Base-by-base conservation (phyloP, 2,797 vertebrate species). In the Pangasius mekongensis region DNA sequence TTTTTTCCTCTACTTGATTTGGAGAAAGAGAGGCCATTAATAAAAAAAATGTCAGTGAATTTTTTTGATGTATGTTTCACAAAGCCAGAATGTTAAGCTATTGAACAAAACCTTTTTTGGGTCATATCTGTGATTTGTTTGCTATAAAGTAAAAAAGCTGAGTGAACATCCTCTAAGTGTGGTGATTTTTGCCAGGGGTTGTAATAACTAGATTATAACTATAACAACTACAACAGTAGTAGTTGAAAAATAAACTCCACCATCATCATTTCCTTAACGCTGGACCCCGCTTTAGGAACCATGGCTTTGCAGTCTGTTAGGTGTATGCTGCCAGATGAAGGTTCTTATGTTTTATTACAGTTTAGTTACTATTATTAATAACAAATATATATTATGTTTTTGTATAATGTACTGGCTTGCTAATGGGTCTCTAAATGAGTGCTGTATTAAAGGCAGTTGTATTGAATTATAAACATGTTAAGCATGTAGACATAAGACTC, bases 311-410 rank as follows among this genome's bases (percentile, higher is more conserved):
- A 33, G 14, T 71, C 33, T 22, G 1, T 36, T 71, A 39, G 69
- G 33, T 71, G 1, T 66, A 66, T 11, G 13, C 62, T 27, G 24
- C 27, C n/a, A 24, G 36, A 11, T 36, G 39, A 43, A 24, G 69
- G 20, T 24, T 73, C 7, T 47, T 47, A 24, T 47, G 22, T 11
- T 76, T n/a, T n/a, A n/a, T n/a, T 76, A n/a, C 13, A n/a, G 24
- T 76, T 76, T 49, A 47, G 49, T 76, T 76, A 49, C 24, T 49
- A n/a, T 76, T n/a, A 76, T 49, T 27, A 74, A 27, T 76, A 74
- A 5, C 3, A 47, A 22, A 5, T 74, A 43, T 1, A 36, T 20
- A 39, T 43, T 11, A 74, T 5, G 14, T 52, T 2, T 4, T 33
- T 30, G 2, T 30, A 9, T 27, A n/a, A 54, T 54, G 3, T 56